A percentile compares a stretch with the other conserved stretches of the same genome.
Evolutionary conservation across 2,888 invertebrate genomes (phyloP).

Genomic region (Cremastinae sp.): DNA sequence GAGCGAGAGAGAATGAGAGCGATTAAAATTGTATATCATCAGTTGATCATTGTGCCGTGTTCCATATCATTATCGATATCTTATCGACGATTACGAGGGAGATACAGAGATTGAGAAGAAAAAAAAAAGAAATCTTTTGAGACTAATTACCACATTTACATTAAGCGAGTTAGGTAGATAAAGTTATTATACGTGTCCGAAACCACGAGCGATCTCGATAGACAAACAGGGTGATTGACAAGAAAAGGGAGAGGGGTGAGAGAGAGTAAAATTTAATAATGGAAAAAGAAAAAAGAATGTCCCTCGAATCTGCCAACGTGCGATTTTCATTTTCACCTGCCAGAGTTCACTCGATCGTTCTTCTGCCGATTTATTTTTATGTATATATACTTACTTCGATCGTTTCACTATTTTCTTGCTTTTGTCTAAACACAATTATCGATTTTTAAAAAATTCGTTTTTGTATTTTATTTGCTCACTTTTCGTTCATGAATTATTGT

Average conservation of each 20-base stretch:
- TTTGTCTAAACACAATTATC: too few species aligned
- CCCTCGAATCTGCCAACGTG: constrained; percentile 9
- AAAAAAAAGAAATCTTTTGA: constrained; percentile 33
- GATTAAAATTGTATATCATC: constrained; percentile 69
- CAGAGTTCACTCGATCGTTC: background rate
- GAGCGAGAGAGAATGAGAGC: constrained; percentile 52
- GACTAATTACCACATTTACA: constrained; percentile 59
- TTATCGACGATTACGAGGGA: constrained; percentile 60
- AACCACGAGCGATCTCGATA: constrained; percentile 58
- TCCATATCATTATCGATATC: constrained; percentile 72
- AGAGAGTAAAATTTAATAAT: too few species aligned
- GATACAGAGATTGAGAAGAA: constrained; percentile 51
- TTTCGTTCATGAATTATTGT: background rate
- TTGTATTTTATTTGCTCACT: too few species aligned
- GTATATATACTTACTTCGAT: too few species aligned
- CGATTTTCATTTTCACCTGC: background rate
- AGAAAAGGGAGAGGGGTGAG: constrained; percentile 23
- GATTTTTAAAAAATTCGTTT: too few species aligned
- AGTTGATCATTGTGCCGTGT: constrained; percentile 73
- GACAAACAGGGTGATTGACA: constrained; percentile 41
- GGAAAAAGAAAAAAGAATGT: constrained; percentile 4
- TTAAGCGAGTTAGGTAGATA: constrained; percentile 60
- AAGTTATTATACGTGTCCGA: constrained; percentile 55
- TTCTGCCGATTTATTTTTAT: too few species aligned
- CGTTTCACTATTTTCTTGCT: too few species aligned